phyloP scores from a whole-genome alignment of 2,113 vertebrate species.

The Pachypanchax playfairii region DNA sequence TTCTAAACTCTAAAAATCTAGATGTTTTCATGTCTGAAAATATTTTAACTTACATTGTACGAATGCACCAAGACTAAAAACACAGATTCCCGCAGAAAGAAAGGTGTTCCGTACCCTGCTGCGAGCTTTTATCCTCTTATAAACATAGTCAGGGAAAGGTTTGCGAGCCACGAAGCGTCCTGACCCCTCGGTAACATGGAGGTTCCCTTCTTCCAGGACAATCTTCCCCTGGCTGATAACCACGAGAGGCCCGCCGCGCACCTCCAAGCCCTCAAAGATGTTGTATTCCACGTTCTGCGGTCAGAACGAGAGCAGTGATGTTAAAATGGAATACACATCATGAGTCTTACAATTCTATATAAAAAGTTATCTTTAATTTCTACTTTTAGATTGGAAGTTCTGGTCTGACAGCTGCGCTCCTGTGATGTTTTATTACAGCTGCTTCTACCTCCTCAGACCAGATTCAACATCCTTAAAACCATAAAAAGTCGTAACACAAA shows the following conservation, averaged over 20 bases:
- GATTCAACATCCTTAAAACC: background rate
- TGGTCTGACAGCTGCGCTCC: background rate
- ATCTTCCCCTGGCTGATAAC: constrained; percentile 99
- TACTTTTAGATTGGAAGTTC: constrained; percentile 9
- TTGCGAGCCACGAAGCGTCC: constrained; percentile 92
- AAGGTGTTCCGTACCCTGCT: constrained; percentile 85
- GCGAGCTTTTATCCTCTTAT: constrained; percentile 98
- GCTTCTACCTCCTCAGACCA: constrained; percentile 9
- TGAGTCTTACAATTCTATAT: background rate
- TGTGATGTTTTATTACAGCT: constrained; percentile 19
- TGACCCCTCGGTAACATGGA: constrained; percentile 90
- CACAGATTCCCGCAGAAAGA: background rate
- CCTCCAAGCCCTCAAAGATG: constrained; percentile 96
- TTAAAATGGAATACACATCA: background rate
- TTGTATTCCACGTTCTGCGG: constrained; percentile 94
- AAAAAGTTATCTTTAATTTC: background rate
- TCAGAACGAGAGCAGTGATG: background rate
- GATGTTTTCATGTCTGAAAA: background rate
- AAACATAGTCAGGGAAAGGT: constrained; percentile 95
- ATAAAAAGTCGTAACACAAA: constrained; percentile 14
- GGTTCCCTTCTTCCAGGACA: constrained; percentile 91
- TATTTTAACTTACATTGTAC: background rate
- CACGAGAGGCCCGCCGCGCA: constrained; percentile 92
- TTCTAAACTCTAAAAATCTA: background rate
- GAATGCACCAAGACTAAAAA: background rate